These are phyloP conservation scores for Accipiter virgatus DNA, from an alignment of 2,113 vertebrate genomes.

Conservation along the genomic window DNA sequence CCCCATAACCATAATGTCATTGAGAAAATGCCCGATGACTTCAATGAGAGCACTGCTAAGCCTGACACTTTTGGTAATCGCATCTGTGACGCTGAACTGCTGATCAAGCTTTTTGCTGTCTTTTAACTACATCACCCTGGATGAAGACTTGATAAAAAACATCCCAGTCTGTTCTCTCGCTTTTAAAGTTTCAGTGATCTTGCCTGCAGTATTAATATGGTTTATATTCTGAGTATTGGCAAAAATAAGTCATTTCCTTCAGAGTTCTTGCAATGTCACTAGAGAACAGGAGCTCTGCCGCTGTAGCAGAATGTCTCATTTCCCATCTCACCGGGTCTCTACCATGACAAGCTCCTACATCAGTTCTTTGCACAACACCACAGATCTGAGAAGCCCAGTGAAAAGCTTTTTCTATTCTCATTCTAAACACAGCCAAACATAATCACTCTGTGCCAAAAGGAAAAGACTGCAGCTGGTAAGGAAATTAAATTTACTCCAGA, in stretches of 20 bases:
- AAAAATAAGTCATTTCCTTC: not conserved
- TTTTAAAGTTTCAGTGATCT: not conserved
- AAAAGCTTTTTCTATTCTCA: constrained; percentile 52
- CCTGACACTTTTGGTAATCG: not conserved
- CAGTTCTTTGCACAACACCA: not conserved
- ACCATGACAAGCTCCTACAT: not conserved
- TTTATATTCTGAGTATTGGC: not conserved
- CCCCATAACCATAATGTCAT: not conserved
- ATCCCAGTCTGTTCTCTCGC: not conserved
- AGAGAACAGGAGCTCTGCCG: not conserved
- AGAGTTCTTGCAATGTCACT: not conserved
- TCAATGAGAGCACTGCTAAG: not conserved
- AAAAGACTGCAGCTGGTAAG: constrained; percentile 53
- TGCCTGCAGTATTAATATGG: not conserved
- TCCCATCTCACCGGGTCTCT: not conserved
- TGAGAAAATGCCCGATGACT: not conserved
- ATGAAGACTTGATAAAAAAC: not conserved
- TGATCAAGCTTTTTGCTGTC: not conserved
- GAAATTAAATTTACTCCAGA: constrained; percentile 66
- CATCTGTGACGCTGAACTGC: not conserved
- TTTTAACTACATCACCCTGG: not conserved
- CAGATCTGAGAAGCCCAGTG: not conserved
- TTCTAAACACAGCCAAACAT: constrained; percentile 44
- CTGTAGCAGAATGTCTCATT: not conserved
- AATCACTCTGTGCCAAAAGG: constrained; percentile 48